These are phyloP conservation scores for Bothrops jararaca DNA, from an alignment of 2,113 vertebrate genomes.

Conservation along the genomic window DNA sequence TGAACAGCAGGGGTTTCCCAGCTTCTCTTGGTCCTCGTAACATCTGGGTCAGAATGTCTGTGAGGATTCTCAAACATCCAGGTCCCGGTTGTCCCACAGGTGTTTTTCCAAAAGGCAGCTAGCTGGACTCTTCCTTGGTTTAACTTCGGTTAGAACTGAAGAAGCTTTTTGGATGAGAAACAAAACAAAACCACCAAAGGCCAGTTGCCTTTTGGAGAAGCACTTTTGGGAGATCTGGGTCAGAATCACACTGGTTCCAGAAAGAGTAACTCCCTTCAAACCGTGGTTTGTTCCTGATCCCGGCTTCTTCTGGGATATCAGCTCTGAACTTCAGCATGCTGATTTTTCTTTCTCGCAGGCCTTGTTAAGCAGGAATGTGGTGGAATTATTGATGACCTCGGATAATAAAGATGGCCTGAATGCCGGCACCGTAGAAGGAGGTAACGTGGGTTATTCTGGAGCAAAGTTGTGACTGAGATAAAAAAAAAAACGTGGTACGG, in stretches of 20 bases:
- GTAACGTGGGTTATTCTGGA: slow-evolving; percentile 64
- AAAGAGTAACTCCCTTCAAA: not conserved
- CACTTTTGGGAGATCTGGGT: not conserved
- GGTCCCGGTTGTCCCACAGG: too few species aligned
- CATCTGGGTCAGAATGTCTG: not conserved
- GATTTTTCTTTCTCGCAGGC: slow-evolving; percentile 66
- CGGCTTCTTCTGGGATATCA: not conserved
- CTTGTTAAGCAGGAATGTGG: slow-evolving; percentile 78
- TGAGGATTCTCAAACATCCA: too few species aligned
- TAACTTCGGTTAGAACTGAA: too few species aligned
- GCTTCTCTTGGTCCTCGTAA: not conserved
- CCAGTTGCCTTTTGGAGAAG: not conserved
- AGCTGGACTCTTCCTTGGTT: too few species aligned
- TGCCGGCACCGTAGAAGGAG: slow-evolving; percentile 79
- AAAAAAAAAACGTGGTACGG: not conserved
- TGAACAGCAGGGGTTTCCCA: not conserved
- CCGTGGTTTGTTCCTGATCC: too few species aligned
- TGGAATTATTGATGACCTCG: slow-evolving; percentile 85
- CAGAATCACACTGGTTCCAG: not conserved
- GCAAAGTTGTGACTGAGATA: accelerated
- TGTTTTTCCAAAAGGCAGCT: too few species aligned
- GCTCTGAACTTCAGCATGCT: not conserved
- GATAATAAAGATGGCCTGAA: slow-evolving; percentile 76
- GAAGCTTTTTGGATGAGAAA: too few species aligned
- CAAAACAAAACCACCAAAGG: not conserved